Evolutionary conservation across 1,140 invertebrate species (phyloP), one percentile per base, ranked within the genome.

Genomic region (Aricia agestis): DNA sequence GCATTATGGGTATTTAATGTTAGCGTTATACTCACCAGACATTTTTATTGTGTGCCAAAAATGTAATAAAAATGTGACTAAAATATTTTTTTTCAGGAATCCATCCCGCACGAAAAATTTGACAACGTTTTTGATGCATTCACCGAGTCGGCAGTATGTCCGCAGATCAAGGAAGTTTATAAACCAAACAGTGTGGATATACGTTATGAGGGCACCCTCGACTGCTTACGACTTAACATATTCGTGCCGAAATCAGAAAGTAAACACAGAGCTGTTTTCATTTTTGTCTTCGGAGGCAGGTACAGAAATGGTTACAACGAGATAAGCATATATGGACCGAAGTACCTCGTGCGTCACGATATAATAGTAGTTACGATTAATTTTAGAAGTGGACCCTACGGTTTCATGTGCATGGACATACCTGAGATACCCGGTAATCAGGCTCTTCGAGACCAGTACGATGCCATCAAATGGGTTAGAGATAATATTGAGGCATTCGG

Each of bases 231-330:
- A 67, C 25, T 88, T 13, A 89, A 88, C 61, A 77, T 89, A 6
- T 86, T 80, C 63, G 83, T 82, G 0, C 87, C 87, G 0, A 78
- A 79, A 42, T 69, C 69, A 25, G 80, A 78, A 0, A 65, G 67
- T 58, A 81, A 80, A 15, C 73, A 68, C 66, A 66, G 81, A 2
- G 93, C 95, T 0, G 95, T 96, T 0, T 92, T 96, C 83, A 92
- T 96, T 3, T 96, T 92, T 85, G 93, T 97, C 25, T 94, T 95
- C 80, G 95, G 95, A 3, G 96, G 96, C 19, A 93, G 85, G 42
- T 95, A 95, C 75, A 79, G 85, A 4, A 70, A 81, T 9, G 94
- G 94, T 1, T 93, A 93, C 1, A 79, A 77, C 32, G 75, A 72
- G 9, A 77, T 72, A 63, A 67, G 82, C 9, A 36, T 90, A 0